Conservation (phyloP, 2,888 invertebrate genomes). For the Fissipunctia ypsillon region DNA sequence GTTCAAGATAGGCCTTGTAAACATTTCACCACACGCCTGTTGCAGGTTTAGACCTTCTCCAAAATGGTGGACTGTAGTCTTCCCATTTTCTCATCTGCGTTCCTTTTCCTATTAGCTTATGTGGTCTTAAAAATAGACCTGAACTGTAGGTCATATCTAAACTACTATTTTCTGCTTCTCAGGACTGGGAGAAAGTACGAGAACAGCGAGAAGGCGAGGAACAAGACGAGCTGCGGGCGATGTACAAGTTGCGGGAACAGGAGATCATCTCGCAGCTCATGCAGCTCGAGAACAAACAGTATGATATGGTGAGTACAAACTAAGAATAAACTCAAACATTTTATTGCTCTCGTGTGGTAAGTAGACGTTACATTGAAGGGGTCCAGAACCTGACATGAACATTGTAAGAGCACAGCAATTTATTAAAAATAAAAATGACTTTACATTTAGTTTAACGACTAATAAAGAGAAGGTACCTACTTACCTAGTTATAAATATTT, state of each 20-base stretch:
- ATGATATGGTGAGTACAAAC: slow-evolving; percentile 88
- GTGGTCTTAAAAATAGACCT: not conserved
- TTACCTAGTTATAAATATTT: not conserved
- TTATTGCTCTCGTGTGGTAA: no score
- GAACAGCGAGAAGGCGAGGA: slow-evolving; percentile 82
- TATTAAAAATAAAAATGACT: no score
- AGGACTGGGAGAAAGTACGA: slow-evolving; percentile 89
- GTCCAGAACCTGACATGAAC: no score
- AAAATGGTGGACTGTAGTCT: not conserved
- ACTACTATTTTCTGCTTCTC: not conserved
- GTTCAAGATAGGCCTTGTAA: not conserved
- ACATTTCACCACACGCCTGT: not conserved
- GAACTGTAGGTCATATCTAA: not conserved
- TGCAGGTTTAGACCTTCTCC: not conserved
- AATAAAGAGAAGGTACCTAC: no score
- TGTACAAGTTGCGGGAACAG: slow-evolving; percentile 88
- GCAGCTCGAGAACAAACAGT: slow-evolving; percentile 91
- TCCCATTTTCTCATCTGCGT: not conserved
- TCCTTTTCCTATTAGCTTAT: not conserved
- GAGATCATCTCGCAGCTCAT: slow-evolving; percentile 90
- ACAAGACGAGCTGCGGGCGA: slow-evolving; percentile 83
- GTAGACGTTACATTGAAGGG: no score
- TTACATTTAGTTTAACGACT: no score
- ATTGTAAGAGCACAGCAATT: no score
- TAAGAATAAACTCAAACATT: not conserved